Evolutionary conservation across 2,113 vertebrate genomes (phyloP), one percentile per base, ranked within the genome.

Genomic region (Tretioscincus oriximinensis): DNA sequence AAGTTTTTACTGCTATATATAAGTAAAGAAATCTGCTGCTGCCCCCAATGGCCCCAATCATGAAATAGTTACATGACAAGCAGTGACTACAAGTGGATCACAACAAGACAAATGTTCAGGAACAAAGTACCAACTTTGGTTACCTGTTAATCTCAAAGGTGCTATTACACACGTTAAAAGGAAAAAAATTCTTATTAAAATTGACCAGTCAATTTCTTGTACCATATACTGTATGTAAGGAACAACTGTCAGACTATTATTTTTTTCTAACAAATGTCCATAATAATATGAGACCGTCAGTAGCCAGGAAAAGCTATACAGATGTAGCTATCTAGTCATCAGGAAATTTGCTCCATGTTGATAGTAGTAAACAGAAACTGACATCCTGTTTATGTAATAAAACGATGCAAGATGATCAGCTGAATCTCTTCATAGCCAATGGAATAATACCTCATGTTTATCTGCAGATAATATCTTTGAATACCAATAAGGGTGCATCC

Each of bases 351-450:
- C 54, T 18, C 54, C 54, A 58, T 5, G 3, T 58, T 58, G 54
- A 58, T 58, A 14, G 54, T 58, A 16, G 2, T 5, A 18, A 58
- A 18, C 54, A 58, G 54, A 71, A 71, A 21, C 6, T 10, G 11
- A 7, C 54, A 51, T 64, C 31, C 41, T n/a, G 18, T 67, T 58
- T 66, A 74, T 29, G 4, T 26, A 5, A 82, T 75, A 20, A 63
- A 54, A 16, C 67, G 14, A 22, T 35, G 12, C 29, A 73, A 71
- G 31, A 26, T 68, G 35, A 69, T 47, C 41, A 24, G 5, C 60
- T 78, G 18, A 60, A 68, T 83, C 22, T 64, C 64, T 73, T 58
- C 63, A 74, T 85, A 89, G 80, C 64, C 81, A 29, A 82, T 35
- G 45, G 73, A 73, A 28, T 1, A 14, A 64, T 73, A 24, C 54